Conservation (phyloP, 2,888 invertebrate genomes). For the Drosophila atripex region DNA sequence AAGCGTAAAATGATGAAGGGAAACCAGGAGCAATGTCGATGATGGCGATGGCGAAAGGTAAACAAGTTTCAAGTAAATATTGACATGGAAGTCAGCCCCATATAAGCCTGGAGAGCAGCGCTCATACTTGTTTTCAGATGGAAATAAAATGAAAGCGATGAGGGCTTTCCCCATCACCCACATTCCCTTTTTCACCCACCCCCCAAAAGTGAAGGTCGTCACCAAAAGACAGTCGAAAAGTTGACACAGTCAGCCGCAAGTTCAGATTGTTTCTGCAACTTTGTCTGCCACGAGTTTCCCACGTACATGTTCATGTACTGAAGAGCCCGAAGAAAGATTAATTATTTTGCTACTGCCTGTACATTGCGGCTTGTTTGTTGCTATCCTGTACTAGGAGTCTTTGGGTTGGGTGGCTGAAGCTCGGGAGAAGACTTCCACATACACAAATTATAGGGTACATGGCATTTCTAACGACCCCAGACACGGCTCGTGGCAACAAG, state of each 20-base stretch:
- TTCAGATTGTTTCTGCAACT: slow-evolving; percentile 23
- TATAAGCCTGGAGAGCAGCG: slow-evolving; percentile 14
- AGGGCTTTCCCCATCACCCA: background rate
- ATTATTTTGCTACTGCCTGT: slow-evolving; percentile 47
- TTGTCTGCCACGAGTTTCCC: slow-evolving; percentile 9
- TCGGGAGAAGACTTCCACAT: background rate
- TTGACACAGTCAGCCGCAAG: slow-evolving; percentile 40
- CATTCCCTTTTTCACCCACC: background rate
- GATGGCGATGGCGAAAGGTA: slow-evolving; percentile 59
- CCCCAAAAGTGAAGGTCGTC: slow-evolving; percentile 2
- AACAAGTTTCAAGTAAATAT: slow-evolving; percentile 66
- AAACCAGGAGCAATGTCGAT: slow-evolving; percentile 36
- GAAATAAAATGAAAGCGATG: slow-evolving; percentile 23
- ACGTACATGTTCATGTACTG: slow-evolving; percentile 29
- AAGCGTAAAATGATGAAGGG: slow-evolving; percentile 6
- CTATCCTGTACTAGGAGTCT: background rate
- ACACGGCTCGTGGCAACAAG: slow-evolving; percentile 33
- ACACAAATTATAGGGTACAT: slow-evolving; percentile 1
- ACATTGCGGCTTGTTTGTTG: slow-evolving; percentile 7
- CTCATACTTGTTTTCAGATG: slow-evolving; percentile 13
- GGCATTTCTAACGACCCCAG: background rate
- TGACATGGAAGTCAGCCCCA: slow-evolving; percentile 49
- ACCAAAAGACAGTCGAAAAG: slow-evolving; percentile 33
- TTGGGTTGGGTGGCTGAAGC: background rate
- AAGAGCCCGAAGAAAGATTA: slow-evolving; percentile 58